Base-by-base conservation (phyloP, 1,140 invertebrate species). In the Triops longicaudatus region DNA sequence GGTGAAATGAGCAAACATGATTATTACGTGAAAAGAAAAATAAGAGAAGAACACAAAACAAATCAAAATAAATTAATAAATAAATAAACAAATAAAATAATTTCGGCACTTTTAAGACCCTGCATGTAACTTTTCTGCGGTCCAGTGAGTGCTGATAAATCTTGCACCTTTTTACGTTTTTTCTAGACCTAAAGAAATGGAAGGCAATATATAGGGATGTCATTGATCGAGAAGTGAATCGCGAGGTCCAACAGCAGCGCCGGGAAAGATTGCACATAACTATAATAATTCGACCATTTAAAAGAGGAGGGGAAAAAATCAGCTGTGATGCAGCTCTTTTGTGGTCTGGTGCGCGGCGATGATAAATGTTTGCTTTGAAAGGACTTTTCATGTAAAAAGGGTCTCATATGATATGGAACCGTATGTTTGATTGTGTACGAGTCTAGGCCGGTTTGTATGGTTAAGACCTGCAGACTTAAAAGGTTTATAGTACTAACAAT, bases 351-450 rank as follows among this genome's bases (percentile, higher is more conserved):
- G 17, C 50, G 50, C 50, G 22, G 50, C 50, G n/a, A 63, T 63
- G 50, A 63, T 63, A 63, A 63, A 63, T 63, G 50, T 22, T 63
- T 63, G 50, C 50, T 63, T 63, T 63, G 50, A 63, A 63, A 63
- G 50, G 50, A 63, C 50, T 63, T 63, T 63, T 63, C 50, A 63
- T 63, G 50, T 6, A 63, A 63, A 63, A 63, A 22, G 50, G 22
- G 6, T 63, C 50, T 63, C 17, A 63, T 63, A 22, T 63, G 50
- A 63, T 63, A 63, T 2, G 22, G 50, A 63, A 63, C 50, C 50
- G 14, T 63, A 63, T 22, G 50, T 22, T 63, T 63, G 50, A 63
- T 63, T 22, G 50, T 63, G 22, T 63, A 14, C 17, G 50, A n/a
- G n/a, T 63, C 50, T 37, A 2, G 31, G 2, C 31, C 31, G 31